phyloP scores from a whole-genome alignment of 2,113 vertebrate genomes.

The Mustela lutreola region DNA sequence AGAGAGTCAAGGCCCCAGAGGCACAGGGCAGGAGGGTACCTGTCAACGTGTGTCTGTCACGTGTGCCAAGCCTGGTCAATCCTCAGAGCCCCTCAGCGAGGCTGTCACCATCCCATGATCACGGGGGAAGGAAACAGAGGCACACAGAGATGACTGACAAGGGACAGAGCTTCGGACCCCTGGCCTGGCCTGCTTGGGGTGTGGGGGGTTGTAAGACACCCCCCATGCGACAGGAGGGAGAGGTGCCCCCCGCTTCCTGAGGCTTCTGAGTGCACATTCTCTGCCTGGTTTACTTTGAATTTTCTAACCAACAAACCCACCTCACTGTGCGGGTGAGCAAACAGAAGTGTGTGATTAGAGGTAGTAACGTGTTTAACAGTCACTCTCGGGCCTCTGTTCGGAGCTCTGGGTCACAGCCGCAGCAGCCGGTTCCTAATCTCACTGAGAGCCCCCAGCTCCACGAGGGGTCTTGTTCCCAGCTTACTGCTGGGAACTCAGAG shows the following conservation, averaged over 20 bases:
- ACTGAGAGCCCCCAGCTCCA: rapidly evolving
- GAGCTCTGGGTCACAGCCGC: rapidly evolving
- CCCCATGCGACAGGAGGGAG: not conserved
- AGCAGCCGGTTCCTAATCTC: rapidly evolving
- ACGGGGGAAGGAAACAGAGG: not conserved
- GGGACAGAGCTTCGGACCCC: not conserved
- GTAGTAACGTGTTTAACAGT: rapidly evolving
- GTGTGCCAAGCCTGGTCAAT: not conserved
- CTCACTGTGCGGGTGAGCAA: not conserved
- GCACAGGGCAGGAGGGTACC: not conserved
- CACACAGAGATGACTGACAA: too few relatives aligned
- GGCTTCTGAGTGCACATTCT: not conserved
- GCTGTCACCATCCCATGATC: rapidly evolving
- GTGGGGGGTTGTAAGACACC: not conserved
- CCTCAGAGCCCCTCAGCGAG: not conserved
- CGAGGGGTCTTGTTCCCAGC: too few relatives aligned
- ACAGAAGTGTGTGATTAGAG: not conserved
- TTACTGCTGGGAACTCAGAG: not conserved
- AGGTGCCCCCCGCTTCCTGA: not conserved
- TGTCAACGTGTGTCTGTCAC: rapidly evolving
- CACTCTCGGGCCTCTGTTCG: rapidly evolving
- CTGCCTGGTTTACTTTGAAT: not conserved
- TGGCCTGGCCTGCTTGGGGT: not conserved
- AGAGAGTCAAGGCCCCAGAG: not conserved
- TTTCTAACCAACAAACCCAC: not conserved